These are phyloP conservation scores for Trematomus bernacchii DNA, from an alignment of 2,797 vertebrate species.

Conservation along the genomic window DNA sequence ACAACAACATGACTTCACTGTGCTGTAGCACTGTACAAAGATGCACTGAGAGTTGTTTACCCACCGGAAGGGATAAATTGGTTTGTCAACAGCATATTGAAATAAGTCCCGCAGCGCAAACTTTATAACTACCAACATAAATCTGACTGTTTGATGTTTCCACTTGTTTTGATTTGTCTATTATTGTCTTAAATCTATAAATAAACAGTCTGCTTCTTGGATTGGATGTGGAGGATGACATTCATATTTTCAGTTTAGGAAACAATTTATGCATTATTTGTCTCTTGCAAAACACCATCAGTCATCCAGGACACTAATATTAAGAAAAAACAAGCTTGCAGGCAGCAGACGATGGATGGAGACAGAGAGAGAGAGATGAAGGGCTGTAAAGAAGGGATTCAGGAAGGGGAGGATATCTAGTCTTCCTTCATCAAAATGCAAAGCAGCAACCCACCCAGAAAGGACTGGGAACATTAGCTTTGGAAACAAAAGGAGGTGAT, in stretches of 20 bases:
- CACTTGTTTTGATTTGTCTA: constrained; percentile 52
- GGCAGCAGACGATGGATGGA: constrained; percentile 21
- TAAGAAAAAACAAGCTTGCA: constrained; percentile 29
- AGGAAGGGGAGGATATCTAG: constrained; percentile 7
- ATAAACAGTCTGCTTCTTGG: constrained; percentile 65
- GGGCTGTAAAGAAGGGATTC: constrained; percentile 24
- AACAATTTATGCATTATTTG: constrained; percentile 10
- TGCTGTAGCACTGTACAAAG: constrained; percentile 37
- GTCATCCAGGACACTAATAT: constrained; percentile 32
- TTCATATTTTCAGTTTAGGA: constrained; percentile 41
- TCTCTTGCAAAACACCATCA: constrained; percentile 22
- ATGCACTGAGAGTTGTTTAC: constrained; percentile 35
- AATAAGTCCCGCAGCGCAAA: constrained; percentile 31
- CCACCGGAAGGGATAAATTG: constrained; percentile 52
- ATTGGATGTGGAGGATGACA: constrained; percentile 20
- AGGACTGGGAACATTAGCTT: constrained; percentile 53
- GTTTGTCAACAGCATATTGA: constrained; percentile 49
- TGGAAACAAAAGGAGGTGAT: constrained; percentile 49
- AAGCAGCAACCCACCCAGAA: constrained; percentile 48
- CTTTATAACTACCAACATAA: constrained; percentile 45
- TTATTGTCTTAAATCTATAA: constrained; percentile 69
- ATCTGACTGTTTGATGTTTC: constrained; percentile 51
- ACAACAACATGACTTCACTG: constrained; percentile 50
- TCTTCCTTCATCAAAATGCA: constrained; percentile 69
- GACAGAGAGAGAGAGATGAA: constrained; percentile 40